phyloP scores from a whole-genome alignment of 1,140 invertebrate species.

The Epicauta chinensis region DNA sequence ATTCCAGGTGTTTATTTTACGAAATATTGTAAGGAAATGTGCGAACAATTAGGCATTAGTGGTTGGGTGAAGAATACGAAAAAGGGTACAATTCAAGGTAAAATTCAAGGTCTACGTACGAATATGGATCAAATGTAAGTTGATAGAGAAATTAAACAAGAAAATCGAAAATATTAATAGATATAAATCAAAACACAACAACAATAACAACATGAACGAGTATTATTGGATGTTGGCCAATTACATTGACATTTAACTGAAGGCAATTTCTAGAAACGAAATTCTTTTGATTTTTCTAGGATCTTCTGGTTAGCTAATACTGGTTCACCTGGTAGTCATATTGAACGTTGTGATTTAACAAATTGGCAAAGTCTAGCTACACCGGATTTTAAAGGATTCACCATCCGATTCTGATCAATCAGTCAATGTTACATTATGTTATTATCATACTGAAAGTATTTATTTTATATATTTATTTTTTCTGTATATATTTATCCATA shows the following conservation, averaged over 20 bases:
- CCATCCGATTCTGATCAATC: conserved; percentile 68
- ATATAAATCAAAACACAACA: too few species aligned
- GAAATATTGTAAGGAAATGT: conserved; percentile 77
- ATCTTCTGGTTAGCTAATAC: conserved; percentile 74
- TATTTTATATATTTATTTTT: conserved; percentile 14
- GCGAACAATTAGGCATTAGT: conserved; percentile 60
- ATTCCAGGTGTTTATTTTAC: conserved; percentile 74
- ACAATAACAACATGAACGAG: background rate
- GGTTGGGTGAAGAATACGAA: conserved; percentile 93
- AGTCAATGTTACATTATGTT: background rate
- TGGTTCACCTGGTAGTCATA: conserved; percentile 77
- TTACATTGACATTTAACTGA: conserved; percentile 13
- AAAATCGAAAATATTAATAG: too few species aligned
- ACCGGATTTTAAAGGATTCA: conserved; percentile 73
- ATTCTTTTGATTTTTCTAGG: conserved; percentile 52
- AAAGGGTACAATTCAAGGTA: conserved; percentile 77
- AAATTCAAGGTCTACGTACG: conserved; percentile 74
- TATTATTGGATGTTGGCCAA: conserved; percentile 8
- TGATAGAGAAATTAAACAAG: too few species aligned
- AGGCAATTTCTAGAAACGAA: conserved; percentile 4
- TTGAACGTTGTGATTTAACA: conserved; percentile 71
- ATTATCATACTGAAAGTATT: conserved; percentile 6
- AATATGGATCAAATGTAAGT: conserved; percentile 81
- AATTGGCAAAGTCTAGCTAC: conserved; percentile 75
- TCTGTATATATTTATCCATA: conserved; percentile 4